These are phyloP conservation scores for Emydocephalus ijimae DNA, from an alignment of 2,113 vertebrate species.

Conservation along the genomic window DNA sequence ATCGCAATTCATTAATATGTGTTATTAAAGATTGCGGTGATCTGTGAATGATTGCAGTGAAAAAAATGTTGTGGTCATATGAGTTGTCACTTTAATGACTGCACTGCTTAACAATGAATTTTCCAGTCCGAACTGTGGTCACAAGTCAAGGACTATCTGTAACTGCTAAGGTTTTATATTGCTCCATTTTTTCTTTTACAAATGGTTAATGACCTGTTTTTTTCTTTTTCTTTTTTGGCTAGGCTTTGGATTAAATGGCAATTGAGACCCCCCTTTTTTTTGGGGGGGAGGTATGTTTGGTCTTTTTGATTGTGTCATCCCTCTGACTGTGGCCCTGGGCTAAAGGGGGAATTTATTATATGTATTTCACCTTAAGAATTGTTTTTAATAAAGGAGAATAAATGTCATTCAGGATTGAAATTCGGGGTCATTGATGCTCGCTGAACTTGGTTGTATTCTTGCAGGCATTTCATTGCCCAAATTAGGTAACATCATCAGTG, in stretches of 20 bases:
- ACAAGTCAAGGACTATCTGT: too few relatives aligned
- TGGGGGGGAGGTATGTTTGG: neutral
- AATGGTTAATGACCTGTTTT: neutral
- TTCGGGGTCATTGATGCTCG: neutral
- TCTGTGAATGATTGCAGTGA: too few relatives aligned
- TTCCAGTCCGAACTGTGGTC: too few relatives aligned
- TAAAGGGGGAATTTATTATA: neutral
- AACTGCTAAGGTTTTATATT: neutral
- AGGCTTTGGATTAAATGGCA: too few relatives aligned
- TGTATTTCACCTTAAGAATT: constrained; percentile 14
- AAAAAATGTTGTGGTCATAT: too few relatives aligned
- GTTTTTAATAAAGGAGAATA: constrained; percentile 11
- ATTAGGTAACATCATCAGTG: neutral
- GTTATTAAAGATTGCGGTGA: too few relatives aligned
- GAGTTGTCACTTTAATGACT: too few relatives aligned
- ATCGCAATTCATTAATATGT: too few relatives aligned
- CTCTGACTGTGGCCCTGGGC: neutral
- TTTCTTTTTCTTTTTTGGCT: neutral
- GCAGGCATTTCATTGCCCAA: neutral
- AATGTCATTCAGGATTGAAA: neutral
- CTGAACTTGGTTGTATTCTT: neutral
- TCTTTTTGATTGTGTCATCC: neutral
- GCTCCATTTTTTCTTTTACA: neutral
- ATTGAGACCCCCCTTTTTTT: neutral
- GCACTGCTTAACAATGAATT: too few relatives aligned